Evolutionary conservation across 1,140 invertebrate species (phyloP), one percentile per base, ranked within the genome.

Genomic region (Zophobas morio): DNA sequence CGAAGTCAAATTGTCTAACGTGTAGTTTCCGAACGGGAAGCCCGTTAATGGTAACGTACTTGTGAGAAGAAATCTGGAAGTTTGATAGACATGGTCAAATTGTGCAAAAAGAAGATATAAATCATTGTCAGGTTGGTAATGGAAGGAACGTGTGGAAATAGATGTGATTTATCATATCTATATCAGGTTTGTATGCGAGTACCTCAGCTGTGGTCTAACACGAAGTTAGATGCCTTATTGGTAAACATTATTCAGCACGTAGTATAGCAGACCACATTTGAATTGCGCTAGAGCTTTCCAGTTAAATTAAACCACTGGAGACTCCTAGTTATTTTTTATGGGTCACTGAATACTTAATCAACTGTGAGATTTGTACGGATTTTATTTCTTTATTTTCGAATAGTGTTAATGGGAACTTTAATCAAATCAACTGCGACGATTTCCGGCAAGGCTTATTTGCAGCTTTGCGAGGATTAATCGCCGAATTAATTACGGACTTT

Each of bases 151-250:
- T 76, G 75, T 76, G 63, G 63, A 76, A 76, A 66, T 76, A 76
- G 75, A 70, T 76, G 75, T 76, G 75, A 76, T 76, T 76, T 76
- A 76, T 76, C 75, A 76, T 76, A 76, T 76, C 75, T 76, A 76
- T 76, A 76, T 70, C 46, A 63, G 51, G 47, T 60, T 76, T 76
- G 75, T 70, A 53, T 54, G 74, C 42, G 57, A 53, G 60, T 54
- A 76, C 75, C 75, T 76, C 75, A 70, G 75, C 60, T 76, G 75
- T 70, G 75, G 60, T 53, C 60, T 76, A 76, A 76, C 47, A 70
- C 53, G 75, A 74, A 74, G 34, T 40, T 40, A 75, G 49, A 66
- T 75, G 56, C 75, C 60, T 76, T 76, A 76, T 76, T 76, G 75
- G 75, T 76, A 76, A 76, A 76, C 75, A 76, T 76, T 76, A 76